phyloP scores from a whole-genome alignment of 2,888 invertebrate species.

The Himalopsyche kuldschensis region DNA sequence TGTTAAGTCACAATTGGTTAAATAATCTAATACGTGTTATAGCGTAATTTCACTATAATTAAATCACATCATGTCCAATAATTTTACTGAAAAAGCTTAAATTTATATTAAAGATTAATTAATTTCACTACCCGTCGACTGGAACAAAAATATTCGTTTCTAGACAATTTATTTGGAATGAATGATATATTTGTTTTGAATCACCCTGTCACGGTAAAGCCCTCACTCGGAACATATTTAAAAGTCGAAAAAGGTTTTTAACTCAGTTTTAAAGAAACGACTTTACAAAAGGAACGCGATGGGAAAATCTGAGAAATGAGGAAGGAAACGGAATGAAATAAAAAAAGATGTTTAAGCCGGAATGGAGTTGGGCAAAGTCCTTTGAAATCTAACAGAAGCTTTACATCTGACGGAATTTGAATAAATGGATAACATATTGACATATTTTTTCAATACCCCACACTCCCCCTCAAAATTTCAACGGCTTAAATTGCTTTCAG shows the following conservation, averaged over 20 bases:
- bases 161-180: too few relatives aligned
- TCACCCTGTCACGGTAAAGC: neutral
- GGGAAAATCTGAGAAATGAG: conserved; percentile 21
- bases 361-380: neutral
- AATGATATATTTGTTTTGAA: neutral
- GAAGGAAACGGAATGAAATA: conserved; percentile 11
- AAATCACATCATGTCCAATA: too few relatives aligned
- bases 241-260: conserved; percentile 40
- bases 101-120: too few relatives aligned
- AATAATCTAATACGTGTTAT: too few relatives aligned
- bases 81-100: too few relatives aligned
- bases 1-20: too few relatives aligned
- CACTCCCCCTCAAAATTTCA: neutral
- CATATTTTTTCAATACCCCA: neutral
- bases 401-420: neutral
- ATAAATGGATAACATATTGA: neutral
- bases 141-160: too few relatives aligned
- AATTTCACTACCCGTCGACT: too few relatives aligned
- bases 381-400: neutral
- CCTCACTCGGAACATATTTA: conserved; percentile 37
- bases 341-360: neutral
- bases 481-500: neutral
- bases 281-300: conserved; percentile 15
- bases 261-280: conserved; percentile 34
- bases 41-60: too few relatives aligned